Conservation (phyloP, 2,113 vertebrate species). For the Siphamia tubifer region DNA sequence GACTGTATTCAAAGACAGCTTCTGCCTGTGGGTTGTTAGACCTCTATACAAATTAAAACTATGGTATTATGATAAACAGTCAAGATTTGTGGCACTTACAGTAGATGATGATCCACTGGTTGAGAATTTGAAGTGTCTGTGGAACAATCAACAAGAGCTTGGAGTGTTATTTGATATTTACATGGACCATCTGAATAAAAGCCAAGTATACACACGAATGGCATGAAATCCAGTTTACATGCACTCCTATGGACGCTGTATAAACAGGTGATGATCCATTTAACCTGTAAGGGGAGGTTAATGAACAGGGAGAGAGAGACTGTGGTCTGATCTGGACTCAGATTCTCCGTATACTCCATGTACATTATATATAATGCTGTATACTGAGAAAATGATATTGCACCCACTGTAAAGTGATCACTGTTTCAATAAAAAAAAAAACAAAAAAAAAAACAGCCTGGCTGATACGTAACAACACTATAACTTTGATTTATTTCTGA, state of each 20-base stretch:
- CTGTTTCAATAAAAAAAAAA: slow-evolving; percentile 76
- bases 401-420: slow-evolving; percentile 64
- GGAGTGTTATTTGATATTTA: slow-evolving; percentile 25
- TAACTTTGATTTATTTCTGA: no score
- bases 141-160: not conserved
- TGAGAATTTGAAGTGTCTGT: slow-evolving; percentile 43
- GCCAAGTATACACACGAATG: slow-evolving; percentile 4
- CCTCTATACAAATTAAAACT: slow-evolving; percentile 1
- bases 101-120: slow-evolving; percentile 2
- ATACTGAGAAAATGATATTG: slow-evolving; percentile 64
- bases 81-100: slow-evolving; percentile 57
- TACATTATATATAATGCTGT: slow-evolving; percentile 58
- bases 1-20: slow-evolving; percentile 16
- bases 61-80: slow-evolving; percentile 11
- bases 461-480: slow-evolving; percentile 9
- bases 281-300: slow-evolving; percentile 12
- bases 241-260: slow-evolving; percentile 26
- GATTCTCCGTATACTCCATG: slow-evolving; percentile 25
- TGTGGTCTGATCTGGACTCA: not conserved
- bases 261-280: slow-evolving; percentile 13
- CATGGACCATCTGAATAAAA: not conserved
- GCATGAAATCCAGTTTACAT: slow-evolving; percentile 30
- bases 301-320: not conserved
- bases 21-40: slow-evolving; percentile 35
- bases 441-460: slow-evolving; percentile 64